Evolutionary conservation across 2,888 invertebrate genomes (phyloP).

Genomic region (Lapara coniferarum): DNA sequence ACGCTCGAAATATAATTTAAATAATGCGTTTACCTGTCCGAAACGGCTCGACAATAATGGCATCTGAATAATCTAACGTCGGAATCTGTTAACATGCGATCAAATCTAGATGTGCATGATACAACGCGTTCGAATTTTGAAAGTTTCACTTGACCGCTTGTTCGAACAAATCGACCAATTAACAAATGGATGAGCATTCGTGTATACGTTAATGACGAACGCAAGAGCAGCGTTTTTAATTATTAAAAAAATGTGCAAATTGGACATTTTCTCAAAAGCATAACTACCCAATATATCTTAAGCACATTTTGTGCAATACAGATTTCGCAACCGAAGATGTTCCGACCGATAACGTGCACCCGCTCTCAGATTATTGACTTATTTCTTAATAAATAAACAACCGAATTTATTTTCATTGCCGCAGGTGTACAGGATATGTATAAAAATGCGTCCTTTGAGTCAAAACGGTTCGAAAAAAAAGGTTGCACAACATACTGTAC

Average conservation of each 20-base stretch:
- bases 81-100: constrained; percentile 44
- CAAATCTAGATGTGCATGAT: constrained; percentile 40
- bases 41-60: constrained; percentile 62
- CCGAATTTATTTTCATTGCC: constrained; percentile 46
- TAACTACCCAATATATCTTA: constrained; percentile 32
- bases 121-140: constrained; percentile 40
- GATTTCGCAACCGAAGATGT: constrained; percentile 46
- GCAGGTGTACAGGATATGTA: constrained; percentile 55
- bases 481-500: constrained; percentile 54
- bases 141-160: constrained; percentile 16
- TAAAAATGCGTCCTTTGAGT: constrained; percentile 54
- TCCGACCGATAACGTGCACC: constrained; percentile 41
- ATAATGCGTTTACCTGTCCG: constrained; percentile 72
- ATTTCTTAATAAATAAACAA: constrained; percentile 57
- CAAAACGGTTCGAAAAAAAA: constrained; percentile 47
- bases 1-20: constrained; percentile 64
- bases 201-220: constrained; percentile 11
- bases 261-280: constrained; percentile 11
- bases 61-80: constrained; percentile 59
- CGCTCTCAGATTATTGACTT: constrained; percentile 53
- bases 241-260: constrained; percentile 12
- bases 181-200: constrained; percentile 22
- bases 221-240: neutral
- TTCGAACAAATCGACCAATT: constrained; percentile 20
- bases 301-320: constrained; percentile 38